Conservation (phyloP, 1,140 invertebrate genomes). For the Tetramorium alpestre region DNA sequence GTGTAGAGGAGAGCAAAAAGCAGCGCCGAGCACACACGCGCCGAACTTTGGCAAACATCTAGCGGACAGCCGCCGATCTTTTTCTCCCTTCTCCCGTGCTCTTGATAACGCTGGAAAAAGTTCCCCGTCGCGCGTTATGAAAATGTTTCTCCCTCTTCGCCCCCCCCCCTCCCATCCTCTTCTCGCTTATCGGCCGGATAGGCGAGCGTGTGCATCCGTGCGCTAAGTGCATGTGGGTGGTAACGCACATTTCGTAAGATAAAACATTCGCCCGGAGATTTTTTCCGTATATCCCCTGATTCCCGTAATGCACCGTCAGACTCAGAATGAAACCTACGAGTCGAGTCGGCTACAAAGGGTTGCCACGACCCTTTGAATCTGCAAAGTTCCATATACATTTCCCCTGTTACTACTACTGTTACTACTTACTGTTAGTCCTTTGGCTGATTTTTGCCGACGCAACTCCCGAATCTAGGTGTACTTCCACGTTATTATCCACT, state of each 20-base stretch:
- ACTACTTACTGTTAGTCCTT: neutral
- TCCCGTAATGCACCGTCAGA: neutral
- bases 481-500: conserved; percentile 12
- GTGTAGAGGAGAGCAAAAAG: conserved; percentile 45
- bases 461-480: neutral
- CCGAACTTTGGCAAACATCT: conserved; percentile 59
- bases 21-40: conserved; percentile 37
- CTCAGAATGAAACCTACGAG: neutral
- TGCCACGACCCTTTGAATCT: neutral
- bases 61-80: conserved; percentile 50
- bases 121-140: conserved; percentile 52
- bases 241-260: conserved; percentile 1
- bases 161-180: no score
- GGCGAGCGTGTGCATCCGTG: neutral
- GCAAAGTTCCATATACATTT: neutral
- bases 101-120: conserved; percentile 52
- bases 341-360: neutral
- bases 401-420: neutral
- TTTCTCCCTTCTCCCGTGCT: neutral
- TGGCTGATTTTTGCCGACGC: conserved; percentile 3
- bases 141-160: neutral
- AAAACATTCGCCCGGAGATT: neutral
- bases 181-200: neutral
- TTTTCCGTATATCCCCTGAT: neutral
- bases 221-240: neutral